Conservation (phyloP, 2,797 vertebrate genomes). For the Crypturellus tataupa region DNA sequence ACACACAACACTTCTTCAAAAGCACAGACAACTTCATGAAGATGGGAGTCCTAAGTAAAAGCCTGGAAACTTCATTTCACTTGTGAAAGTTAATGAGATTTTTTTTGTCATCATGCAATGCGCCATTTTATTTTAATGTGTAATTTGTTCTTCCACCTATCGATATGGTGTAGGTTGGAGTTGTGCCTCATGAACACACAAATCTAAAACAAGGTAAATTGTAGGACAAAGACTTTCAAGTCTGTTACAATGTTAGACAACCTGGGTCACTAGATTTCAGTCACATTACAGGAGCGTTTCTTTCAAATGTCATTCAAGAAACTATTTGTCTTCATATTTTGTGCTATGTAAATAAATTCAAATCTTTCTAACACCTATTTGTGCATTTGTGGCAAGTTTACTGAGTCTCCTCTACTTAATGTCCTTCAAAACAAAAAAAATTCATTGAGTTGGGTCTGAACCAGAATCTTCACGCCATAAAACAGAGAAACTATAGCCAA, state of each 20-base stretch:
- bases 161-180: neutral
- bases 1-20: neutral
- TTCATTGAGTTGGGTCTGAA: neutral
- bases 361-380: neutral
- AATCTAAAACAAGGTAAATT: neutral
- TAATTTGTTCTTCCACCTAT: neutral
- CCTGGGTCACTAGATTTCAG: neutral
- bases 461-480: neutral
- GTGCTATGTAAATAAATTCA: neutral
- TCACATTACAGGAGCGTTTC: neutral
- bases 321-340: accelerated
- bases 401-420: neutral
- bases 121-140: neutral
- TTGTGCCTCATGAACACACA: neutral
- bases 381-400: neutral
- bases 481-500: no score
- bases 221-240: accelerated
- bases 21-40: neutral
- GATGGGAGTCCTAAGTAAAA: neutral
- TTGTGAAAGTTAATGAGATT: neutral
- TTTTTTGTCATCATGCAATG: neutral
- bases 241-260: neutral
- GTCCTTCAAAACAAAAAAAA: neutral
- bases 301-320: neutral
- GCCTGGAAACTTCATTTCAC: neutral